Base-by-base conservation (phyloP, 1,140 invertebrate genomes). In the Leptonema lineaticorne region DNA sequence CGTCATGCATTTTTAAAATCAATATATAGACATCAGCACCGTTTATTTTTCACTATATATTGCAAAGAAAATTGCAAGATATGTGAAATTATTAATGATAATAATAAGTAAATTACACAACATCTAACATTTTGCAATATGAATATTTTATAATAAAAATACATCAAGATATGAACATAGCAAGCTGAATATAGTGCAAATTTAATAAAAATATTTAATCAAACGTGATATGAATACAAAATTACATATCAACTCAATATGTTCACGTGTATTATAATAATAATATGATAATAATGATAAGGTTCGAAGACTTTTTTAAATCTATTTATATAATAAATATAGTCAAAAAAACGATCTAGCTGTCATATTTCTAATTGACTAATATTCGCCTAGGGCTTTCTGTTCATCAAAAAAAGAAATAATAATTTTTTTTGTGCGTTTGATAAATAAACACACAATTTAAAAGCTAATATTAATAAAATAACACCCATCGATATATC, bases 401-500 rank as follows among this genome's bases (percentile, higher is more conserved):
- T 50, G 20, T n/a, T 64, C 59, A 50, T 50, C 4, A 50, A 64
- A n/a, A n/a, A n/a, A n/a, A n/a, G n/a, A n/a, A n/a, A n/a, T n/a
- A n/a, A n/a, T n/a, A 26, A 58, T 58, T 45, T 16, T 53, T 4
- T 53, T 18, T 53, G 33, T 58, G 56, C n/a, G n/a, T 56, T 24
- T 56, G 30, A 53, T 26, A n/a, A n/a, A n/a, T n/a, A n/a, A n/a
- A 16, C 48, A 45, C 28, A 62, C 45, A 8, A 41, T 50, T 45
- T 50, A 64, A 41, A 64, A 63, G 58, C 65, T 73, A 69, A 67
- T 63, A 65, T 65, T 67, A 45, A 45, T 20, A 69, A 73, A 69
- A 28, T 53, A 53, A 73, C 71, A 73, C 68, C 62, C 71, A 73
- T 73, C 16, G 53, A 59, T 18, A 53, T 53, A 53, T 26, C 27